Conservation (phyloP, 2,888 invertebrate species). For the Automeris io region DNA sequence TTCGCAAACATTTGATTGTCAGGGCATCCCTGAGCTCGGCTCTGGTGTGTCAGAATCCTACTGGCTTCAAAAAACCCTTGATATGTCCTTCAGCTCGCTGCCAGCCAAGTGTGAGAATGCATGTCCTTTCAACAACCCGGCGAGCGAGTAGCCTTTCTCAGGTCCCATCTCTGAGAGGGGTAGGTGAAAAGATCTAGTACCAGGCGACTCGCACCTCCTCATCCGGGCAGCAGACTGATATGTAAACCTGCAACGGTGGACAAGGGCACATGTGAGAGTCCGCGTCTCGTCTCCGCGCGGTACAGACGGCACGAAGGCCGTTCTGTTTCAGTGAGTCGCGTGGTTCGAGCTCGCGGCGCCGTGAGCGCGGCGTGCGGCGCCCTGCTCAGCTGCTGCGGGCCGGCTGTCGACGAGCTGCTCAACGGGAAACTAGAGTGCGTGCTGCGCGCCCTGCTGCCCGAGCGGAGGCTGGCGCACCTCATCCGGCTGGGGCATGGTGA, state of each 20-base stretch:
- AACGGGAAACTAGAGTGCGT: conserved; percentile 47
- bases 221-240: not conserved
- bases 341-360: conserved; percentile 63
- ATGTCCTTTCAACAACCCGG: too few relatives aligned
- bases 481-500: conserved; percentile 78
- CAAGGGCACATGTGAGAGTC: not conserved
- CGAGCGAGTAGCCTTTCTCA: too few relatives aligned
- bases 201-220: not conserved
- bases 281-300: not conserved
- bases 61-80: too few relatives aligned
- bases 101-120: too few relatives aligned
- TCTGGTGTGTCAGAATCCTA: too few relatives aligned
- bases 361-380: conserved; percentile 67
- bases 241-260: not conserved
- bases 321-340: conserved; percentile 71
- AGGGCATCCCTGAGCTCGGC: too few relatives aligned
- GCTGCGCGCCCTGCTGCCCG: conserved; percentile 55
- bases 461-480: conserved; percentile 76
- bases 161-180: too few relatives aligned
- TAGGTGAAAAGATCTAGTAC: too few relatives aligned
- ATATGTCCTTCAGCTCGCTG: too few relatives aligned
- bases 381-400: conserved; percentile 54
- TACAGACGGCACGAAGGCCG: too few relatives aligned
- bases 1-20: too few relatives aligned
- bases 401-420: conserved; percentile 59